Evolutionary conservation across 2,888 invertebrate species (phyloP).

Genomic region (Hirudinaria manillensis): DNA sequence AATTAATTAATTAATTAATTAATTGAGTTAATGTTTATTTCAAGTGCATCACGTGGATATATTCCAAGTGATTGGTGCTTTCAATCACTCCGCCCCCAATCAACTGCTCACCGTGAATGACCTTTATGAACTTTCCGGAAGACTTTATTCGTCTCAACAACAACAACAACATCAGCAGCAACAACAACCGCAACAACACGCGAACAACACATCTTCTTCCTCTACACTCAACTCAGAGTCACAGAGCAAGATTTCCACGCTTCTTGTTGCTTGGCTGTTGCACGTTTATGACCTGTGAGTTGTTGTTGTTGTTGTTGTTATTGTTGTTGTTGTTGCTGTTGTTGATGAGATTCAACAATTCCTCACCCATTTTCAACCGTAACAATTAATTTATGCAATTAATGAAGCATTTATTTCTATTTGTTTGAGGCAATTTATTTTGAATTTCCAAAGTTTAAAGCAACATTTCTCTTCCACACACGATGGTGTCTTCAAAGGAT

Average conservation of each 20-base stretch:
- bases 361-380: background rate
- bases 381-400: too few species aligned
- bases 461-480: too few species aligned
- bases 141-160: background rate
- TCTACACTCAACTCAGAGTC: background rate
- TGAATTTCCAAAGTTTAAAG: too few species aligned
- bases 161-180: background rate
- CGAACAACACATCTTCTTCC: background rate
- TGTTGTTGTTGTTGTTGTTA: background rate
- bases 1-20: too few species aligned
- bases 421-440: too few species aligned
- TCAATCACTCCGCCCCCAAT: background rate
- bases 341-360: background rate
- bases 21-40: too few species aligned
- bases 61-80: background rate
- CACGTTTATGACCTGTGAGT: conserved; percentile 15
- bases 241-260: background rate
- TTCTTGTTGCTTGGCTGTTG: conserved; percentile 16
- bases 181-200: background rate
- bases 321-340: background rate
- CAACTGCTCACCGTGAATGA: background rate
- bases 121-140: background rate
- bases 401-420: too few species aligned
- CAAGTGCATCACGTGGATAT: conserved; percentile 1
- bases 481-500: too few species aligned